Percentiles rank a stretch among this genome's conserved stretches.
These are phyloP conservation scores for Akabosia matsudoensis DNA, from an alignment of 1,140 invertebrate genomes.

Conservation along the genomic window DNA sequence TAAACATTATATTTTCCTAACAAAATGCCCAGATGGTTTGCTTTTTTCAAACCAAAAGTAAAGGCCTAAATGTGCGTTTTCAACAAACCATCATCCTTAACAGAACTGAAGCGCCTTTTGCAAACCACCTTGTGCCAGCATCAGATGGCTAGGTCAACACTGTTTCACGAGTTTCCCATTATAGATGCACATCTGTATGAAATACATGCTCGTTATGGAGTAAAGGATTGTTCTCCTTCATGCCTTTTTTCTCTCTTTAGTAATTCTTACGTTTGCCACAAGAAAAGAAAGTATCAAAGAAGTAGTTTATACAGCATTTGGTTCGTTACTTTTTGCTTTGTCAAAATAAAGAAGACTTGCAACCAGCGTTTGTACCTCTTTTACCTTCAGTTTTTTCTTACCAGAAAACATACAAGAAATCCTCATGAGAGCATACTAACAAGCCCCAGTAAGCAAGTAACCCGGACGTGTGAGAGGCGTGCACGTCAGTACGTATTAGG, in stretches of 20 bases:
- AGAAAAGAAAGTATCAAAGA: not conserved
- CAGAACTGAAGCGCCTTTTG: no score
- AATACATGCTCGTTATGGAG: no score
- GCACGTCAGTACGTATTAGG: constrained; percentile 14
- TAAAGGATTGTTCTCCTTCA: not conserved
- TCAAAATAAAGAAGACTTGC: no score
- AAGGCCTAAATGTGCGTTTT: no score
- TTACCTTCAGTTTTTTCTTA: constrained; percentile 6
- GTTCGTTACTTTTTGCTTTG: not conserved
- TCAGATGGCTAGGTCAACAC: no score
- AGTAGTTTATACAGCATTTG: not conserved
- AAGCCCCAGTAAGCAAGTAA: constrained; percentile 24
- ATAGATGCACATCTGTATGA: no score
- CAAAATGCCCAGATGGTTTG: not conserved
- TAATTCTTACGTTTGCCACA: not conserved
- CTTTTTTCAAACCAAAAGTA: no score
- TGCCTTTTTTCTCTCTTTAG: not conserved
- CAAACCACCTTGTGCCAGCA: no score
- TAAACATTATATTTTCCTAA: not conserved
- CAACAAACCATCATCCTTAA: no score
- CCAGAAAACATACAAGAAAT: constrained; percentile 1
- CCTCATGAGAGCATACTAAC: constrained; percentile 16
- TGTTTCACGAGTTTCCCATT: no score
- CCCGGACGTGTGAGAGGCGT: constrained; percentile 18
- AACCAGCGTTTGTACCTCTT: no score